These are phyloP conservation scores for Luehdorfia chinensis DNA, from an alignment of 1,140 invertebrate genomes.

Conservation along the genomic window DNA sequence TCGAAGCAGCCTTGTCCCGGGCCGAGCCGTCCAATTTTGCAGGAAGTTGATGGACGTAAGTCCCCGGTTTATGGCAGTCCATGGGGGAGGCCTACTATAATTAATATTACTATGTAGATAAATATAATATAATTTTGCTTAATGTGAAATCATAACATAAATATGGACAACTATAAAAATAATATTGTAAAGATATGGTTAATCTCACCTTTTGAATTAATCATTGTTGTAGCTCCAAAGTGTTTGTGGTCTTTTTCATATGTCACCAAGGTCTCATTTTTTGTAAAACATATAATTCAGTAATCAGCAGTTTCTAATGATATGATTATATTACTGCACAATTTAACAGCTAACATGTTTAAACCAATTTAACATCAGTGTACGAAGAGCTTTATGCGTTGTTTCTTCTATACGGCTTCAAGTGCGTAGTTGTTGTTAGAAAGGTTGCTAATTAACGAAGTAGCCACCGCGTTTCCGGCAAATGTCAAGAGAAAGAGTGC, in stretches of 20 bases:
- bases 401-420: slow-evolving; percentile 3
- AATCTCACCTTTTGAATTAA: slow-evolving; percentile 6
- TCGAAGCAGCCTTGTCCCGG: too few relatives aligned
- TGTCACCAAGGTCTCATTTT: slow-evolving; percentile 15
- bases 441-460: slow-evolving; percentile 12
- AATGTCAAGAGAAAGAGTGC: slow-evolving; percentile 65
- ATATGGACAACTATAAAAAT: too few relatives aligned
- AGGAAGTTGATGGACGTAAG: too few relatives aligned
- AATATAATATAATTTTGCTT: too few relatives aligned
- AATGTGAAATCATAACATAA: too few relatives aligned
- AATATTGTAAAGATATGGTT: too few relatives aligned
- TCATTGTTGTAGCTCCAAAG: slow-evolving; percentile 3
- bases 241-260: slow-evolving; percentile 11
- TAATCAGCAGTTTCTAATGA: background rate
- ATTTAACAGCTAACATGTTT: slow-evolving; percentile 6
- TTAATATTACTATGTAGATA: too few relatives aligned
- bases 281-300: background rate
- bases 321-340: background rate
- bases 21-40: too few relatives aligned
- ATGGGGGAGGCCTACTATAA: too few relatives aligned
- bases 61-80: too few relatives aligned
- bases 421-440: slow-evolving; percentile 3
- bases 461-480: slow-evolving; percentile 24
- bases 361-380: background rate
- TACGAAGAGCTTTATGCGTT: background rate